Conservation (phyloP, 2,888 invertebrate species). For the Tricholauxania praeusta region DNA sequence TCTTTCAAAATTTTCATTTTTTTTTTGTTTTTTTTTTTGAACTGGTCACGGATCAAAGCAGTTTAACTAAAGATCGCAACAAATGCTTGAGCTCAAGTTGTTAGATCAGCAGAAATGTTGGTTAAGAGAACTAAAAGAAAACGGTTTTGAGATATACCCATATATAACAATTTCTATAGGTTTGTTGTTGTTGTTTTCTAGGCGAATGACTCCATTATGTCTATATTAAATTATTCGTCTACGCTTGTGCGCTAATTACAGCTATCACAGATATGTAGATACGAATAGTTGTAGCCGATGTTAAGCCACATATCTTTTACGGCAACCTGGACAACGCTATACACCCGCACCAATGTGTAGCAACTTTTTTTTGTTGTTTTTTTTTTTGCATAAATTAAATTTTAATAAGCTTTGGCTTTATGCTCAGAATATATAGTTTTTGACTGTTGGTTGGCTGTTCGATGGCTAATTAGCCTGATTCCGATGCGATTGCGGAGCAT, state of each 20-base stretch:
- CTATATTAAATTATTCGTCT: slow-evolving; percentile 1
- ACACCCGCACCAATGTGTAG: slow-evolving; percentile 9
- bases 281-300: neutral
- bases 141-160: neutral
- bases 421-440: neutral
- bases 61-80: neutral
- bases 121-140: slow-evolving; percentile 11
- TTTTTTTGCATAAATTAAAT: slow-evolving; percentile 18
- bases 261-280: slow-evolving; percentile 2
- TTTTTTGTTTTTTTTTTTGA: neutral
- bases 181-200: slow-evolving; percentile 20
- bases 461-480: slow-evolving; percentile 26
- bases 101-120: slow-evolving; percentile 14
- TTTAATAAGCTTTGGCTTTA: slow-evolving; percentile 1
- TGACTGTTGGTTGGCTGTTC: neutral
- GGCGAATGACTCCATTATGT: slow-evolving; percentile 22
- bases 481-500: neutral
- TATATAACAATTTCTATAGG: slow-evolving; percentile 6
- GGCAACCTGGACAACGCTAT: neutral
- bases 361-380: neutral
- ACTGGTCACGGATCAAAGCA: slow-evolving; percentile 26
- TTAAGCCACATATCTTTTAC: neutral
- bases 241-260: slow-evolving; percentile 23
- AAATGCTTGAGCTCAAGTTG: slow-evolving; percentile 18
- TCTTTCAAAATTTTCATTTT: neutral